Evolutionary conservation across 2,888 invertebrate genomes (phyloP).

Genomic region (Cephus rjabovi): DNA sequence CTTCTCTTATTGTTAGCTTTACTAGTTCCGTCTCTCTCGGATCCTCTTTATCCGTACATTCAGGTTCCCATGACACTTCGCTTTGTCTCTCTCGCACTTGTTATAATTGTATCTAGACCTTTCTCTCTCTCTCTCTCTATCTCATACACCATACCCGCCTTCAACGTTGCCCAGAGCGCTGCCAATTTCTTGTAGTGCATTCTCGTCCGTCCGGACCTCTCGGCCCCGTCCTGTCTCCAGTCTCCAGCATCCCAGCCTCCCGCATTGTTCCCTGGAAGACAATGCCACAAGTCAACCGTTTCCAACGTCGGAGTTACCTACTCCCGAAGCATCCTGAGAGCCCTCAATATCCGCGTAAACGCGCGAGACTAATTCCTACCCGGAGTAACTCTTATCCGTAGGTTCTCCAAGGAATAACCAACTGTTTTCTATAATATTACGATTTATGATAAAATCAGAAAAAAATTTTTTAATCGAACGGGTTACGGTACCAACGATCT

Average conservation of each 20-base stretch:
- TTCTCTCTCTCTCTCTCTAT: background rate
- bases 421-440: background rate
- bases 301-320: constrained; percentile 5
- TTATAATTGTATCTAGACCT: background rate
- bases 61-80: background rate
- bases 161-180: background rate
- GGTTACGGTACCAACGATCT: background rate
- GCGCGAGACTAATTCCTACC: constrained; percentile 6
- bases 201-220: constrained; percentile 5
- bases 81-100: background rate
- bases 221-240: constrained; percentile 5
- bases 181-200: constrained; percentile 9
- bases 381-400: background rate
- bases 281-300: constrained; percentile 7
- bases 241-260: background rate
- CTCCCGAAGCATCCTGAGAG: background rate
- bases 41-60: background rate
- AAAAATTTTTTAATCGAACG: no score
- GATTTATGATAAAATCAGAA: background rate
- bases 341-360: background rate
- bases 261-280: constrained; percentile 4
- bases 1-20: background rate
- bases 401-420: background rate
- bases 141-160: background rate
- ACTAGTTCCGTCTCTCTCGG: background rate